Evolutionary conservation across 2,113 vertebrate species (phyloP), one percentile per base, ranked within the genome.

Genomic region (Xenopus tropicalis): DNA sequence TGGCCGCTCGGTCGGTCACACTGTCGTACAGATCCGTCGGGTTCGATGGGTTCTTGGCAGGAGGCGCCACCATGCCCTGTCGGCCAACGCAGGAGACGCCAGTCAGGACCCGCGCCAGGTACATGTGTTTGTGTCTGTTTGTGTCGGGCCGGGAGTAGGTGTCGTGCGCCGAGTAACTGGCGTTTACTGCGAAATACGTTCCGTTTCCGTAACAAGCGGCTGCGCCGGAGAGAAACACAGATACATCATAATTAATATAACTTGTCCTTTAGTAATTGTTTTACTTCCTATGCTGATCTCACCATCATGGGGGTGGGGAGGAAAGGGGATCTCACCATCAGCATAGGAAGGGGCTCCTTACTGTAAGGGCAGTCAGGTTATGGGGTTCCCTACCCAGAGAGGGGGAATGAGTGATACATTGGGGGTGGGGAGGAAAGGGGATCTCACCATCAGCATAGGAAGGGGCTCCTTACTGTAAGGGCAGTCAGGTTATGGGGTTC

Each of bases 111-210:
- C 71, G 85, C 63, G 88, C 92, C 64, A 92, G 62, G 62, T 94
- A 95, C 86, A 94, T 89, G 67, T 77, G 78, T 79, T 88, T 95
- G 10, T 74, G 87, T 29, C 87, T 82, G 0, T 54, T 80, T 0
- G 0, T 0, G 65, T 89, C 87, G 0, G 90, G 90, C 57, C 0
- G 66, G 23, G 93, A 90, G 9, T 93, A 95, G 19, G 0, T 78
- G 66, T 86, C 1, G 0, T 0, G 0, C 16, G 92, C 87, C 48
- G 93, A 94, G 61, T 93, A 94, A 1, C 0, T 22, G 14, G 93
- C 89, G 7, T 82, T 0, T 20, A 90, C 80, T 1, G 94, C 93
- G 86, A 95, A 96, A 78, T 96, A 95, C 0, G 90, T 91, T 46
- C 94, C 94, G 0, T 92, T 86, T 48, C 94, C 93, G 69, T 67